Evolutionary conservation across 2,113 vertebrate genomes (phyloP), one percentile per base, ranked within the genome.

Genomic region (Patagioenas fasciata): DNA sequence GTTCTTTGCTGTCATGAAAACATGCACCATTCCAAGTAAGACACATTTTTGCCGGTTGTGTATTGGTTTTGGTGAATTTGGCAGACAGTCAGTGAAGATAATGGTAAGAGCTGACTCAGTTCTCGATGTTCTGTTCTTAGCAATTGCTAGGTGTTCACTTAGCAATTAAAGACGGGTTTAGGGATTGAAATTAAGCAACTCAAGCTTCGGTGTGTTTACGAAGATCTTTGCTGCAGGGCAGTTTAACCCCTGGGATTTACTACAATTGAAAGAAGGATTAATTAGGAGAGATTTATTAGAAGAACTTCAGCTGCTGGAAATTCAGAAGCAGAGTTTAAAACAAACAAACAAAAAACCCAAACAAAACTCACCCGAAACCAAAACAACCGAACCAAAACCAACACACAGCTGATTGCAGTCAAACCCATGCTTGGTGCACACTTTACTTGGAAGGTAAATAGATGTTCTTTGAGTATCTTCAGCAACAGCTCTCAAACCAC

Each of bases 201-300:
- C 42, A 23, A 50, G 73, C 80, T 82, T 78, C 67, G 72, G 14
- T 80, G 58, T 9, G 0, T 83, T 85, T 44, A 44, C 28, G 69
- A 47, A 72, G 72, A 56, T 40, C 86, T 73, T n/a, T 77, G 29
- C 48, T 85, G 74, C 88, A 91, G 65, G 58, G 65, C 36, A 18
- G 58, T 70, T 85, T 65, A 94, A 57, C 69, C 69, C 14, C 86
- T 38, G n/a, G 89, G 89, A 64, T 91, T 89, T 85, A 77, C 81
- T 56, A 4, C n/a, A 83, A 13, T 53, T 65, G 85, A 94, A 77
- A 34, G 42, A 94, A 31, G 89, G 70, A 91, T 92, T 84, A 94
- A 42, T 92, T 85, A 69, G 32, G 34, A 89, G 50, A 54, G 32
- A 77, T n/a, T 89, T 89, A 24, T 78, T 65, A 51, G 48, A 74